A percentile compares a stretch with the other conserved stretches of the same genome.
phyloP scores from a whole-genome alignment of 1,140 invertebrate species.

The Drosophila micromelanica region DNA sequence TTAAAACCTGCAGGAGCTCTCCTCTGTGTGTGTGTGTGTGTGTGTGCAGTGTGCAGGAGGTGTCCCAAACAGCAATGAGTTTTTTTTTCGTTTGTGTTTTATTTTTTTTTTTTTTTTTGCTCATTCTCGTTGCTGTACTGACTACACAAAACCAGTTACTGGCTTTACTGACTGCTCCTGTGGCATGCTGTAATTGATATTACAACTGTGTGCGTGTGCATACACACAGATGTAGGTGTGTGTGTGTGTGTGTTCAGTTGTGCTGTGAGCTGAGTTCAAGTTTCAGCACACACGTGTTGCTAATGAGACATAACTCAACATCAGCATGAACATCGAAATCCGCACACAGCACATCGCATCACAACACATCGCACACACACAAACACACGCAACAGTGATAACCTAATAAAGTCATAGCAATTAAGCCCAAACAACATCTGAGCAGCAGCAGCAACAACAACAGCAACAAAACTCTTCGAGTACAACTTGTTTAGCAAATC shows the following conservation, averaged over 20 bases:
- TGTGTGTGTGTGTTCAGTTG: conserved; percentile 22
- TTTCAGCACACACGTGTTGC: conserved; percentile 71
- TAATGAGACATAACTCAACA: conserved; percentile 78
- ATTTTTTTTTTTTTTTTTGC: conserved; percentile 15
- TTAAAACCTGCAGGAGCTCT: conserved; percentile 72
- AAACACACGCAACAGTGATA: conserved; percentile 52
- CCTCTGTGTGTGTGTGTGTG: not conserved
- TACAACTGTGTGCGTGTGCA: conserved; percentile 69
- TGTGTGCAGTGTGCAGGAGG: conserved; percentile 37
- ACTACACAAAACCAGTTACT: conserved; percentile 71
- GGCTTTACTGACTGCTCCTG: conserved; percentile 68
- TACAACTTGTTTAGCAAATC: conserved; percentile 52
- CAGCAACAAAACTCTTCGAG: conserved; percentile 23
- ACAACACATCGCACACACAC: not conserved
- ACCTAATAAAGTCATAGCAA: conserved; percentile 82
- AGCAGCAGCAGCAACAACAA: conserved; percentile 19
- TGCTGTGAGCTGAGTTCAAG: conserved; percentile 28
- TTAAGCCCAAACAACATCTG: conserved; percentile 61
- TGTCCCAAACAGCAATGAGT: conserved; percentile 52
- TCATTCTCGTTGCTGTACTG: conserved; percentile 30
- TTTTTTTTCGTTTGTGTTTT: conserved; percentile 17
- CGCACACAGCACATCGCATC: conserved; percentile 13
- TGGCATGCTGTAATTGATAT: conserved; percentile 84
- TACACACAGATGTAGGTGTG: not conserved
- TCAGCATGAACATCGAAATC: conserved; percentile 44